Percentiles rank a stretch among this genome's conserved stretches.
Conservation (phyloP, 2,888 invertebrate genomes). For the Abscondita cerata region DNA sequence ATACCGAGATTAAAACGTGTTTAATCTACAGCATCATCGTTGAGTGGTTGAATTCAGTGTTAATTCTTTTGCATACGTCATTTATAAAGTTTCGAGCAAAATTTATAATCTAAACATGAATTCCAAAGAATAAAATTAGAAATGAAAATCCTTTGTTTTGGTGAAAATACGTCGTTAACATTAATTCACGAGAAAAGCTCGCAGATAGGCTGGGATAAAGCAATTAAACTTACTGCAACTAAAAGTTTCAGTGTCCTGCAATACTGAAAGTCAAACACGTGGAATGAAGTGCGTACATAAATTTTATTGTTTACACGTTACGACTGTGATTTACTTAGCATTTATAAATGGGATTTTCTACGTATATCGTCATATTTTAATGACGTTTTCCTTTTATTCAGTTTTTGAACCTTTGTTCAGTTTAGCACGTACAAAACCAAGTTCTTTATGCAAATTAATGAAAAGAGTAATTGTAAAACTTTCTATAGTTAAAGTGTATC, state of each 20-base stretch:
- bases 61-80: neutral
- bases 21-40: neutral
- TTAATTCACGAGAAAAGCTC: constrained; percentile 5
- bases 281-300: constrained; percentile 16
- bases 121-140: constrained; percentile 4
- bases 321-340: neutral
- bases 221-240: constrained; percentile 12
- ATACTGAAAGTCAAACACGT: constrained; percentile 13
- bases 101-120: too few species aligned
- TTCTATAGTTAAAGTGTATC: too few species aligned
- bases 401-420: neutral
- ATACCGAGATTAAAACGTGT: constrained; percentile 22
- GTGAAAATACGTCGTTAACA: constrained; percentile 1
- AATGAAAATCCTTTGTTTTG: constrained; percentile 5
- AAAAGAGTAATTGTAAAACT: constrained; percentile 5
- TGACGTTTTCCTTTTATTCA: neutral
- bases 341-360: neutral
- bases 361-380: neutral
- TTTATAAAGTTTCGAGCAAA: neutral
- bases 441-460: constrained; percentile 11
- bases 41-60: neutral
- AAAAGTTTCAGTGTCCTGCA: constrained; percentile 13
- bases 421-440: neutral
- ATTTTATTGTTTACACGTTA: constrained; percentile 8
- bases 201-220: constrained; percentile 13